Evolutionary conservation across 2,797 vertebrate genomes (phyloP).

Genomic region (Pipistrellus nathusii): DNA sequence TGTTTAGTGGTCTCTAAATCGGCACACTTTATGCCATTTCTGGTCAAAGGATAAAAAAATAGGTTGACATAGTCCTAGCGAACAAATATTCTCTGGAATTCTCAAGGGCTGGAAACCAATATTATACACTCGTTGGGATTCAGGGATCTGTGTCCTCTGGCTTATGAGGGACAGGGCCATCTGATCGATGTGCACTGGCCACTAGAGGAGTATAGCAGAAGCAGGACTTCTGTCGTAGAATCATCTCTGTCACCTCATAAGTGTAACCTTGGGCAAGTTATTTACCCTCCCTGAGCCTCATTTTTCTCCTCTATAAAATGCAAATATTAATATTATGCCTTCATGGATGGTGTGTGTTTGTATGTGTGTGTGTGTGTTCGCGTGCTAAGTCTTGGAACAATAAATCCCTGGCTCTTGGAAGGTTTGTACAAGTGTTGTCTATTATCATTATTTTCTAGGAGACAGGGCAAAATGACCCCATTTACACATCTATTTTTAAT

Average conservation of each 20-base stretch:
- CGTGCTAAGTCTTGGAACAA: not conserved
- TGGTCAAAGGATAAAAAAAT: not conserved
- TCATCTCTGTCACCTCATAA: not conserved
- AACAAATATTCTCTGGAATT: not conserved
- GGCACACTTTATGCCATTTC: not conserved
- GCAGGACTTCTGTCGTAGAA: not conserved
- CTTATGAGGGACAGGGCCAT: not conserved
- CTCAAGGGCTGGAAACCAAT: not conserved
- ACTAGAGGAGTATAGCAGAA: not conserved
- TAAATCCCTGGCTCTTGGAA: not conserved
- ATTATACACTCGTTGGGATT: not conserved
- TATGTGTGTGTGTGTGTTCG: not conserved
- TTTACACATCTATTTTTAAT: not conserved
- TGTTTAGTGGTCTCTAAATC: not conserved
- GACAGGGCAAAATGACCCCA: not conserved
- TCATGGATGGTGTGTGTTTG: not conserved
- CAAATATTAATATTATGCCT: not conserved
- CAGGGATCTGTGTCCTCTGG: not conserved
- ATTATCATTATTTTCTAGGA: conserved; percentile 7
- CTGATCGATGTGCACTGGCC: not conserved
- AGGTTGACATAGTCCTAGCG: not conserved
- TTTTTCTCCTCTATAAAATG: conserved; percentile 38
- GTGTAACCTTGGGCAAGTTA: not conserved
- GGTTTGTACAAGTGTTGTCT: not conserved
- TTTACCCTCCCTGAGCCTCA: not conserved